phyloP scores from a whole-genome alignment of 2,797 vertebrate genomes.

The Sebastes steindachneri region DNA sequence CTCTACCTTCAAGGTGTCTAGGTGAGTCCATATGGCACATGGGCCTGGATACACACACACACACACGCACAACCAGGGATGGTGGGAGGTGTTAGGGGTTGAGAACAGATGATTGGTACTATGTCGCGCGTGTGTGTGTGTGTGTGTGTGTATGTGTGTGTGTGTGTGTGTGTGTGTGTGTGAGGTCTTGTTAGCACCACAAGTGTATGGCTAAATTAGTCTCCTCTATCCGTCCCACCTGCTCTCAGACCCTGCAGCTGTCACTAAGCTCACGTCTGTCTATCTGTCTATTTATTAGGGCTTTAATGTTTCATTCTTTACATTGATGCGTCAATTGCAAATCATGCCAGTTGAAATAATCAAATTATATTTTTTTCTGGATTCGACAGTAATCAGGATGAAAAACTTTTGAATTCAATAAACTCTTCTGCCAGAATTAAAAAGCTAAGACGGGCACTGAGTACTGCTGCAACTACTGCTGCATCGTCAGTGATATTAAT shows the following conservation, averaged over 20 bases:
- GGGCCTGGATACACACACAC: constrained; percentile 9
- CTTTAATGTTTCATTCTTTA: constrained; percentile 18
- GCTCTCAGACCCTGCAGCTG: constrained; percentile 78
- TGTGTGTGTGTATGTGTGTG: constrained; percentile 7
- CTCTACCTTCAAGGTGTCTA: constrained; percentile 66
- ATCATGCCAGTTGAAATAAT: background rate
- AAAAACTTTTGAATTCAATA: background rate
- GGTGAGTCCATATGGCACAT: constrained; percentile 65
- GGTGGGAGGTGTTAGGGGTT: constrained; percentile 28
- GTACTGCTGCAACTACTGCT: background rate
- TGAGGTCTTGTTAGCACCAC: constrained; percentile 76
- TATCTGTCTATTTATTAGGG: constrained; percentile 18
- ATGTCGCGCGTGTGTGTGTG: constrained; percentile 11
- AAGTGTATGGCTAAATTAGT: constrained; percentile 78
- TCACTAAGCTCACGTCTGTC: constrained; percentile 63
- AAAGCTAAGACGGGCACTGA: background rate
- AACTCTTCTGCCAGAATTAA: background rate
- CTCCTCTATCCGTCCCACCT: constrained; percentile 72
- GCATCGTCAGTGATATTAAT: background rate
- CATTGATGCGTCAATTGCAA: background rate
- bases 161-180: constrained; percentile 24
- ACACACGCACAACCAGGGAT: constrained; percentile 19
- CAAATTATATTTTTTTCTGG: background rate
- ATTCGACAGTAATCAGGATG: background rate
- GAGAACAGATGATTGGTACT: constrained; percentile 56